These are phyloP conservation scores for Phymanthus crucifer DNA, from an alignment of 92 coral and sea anemone genomes.

Conservation along the genomic window DNA sequence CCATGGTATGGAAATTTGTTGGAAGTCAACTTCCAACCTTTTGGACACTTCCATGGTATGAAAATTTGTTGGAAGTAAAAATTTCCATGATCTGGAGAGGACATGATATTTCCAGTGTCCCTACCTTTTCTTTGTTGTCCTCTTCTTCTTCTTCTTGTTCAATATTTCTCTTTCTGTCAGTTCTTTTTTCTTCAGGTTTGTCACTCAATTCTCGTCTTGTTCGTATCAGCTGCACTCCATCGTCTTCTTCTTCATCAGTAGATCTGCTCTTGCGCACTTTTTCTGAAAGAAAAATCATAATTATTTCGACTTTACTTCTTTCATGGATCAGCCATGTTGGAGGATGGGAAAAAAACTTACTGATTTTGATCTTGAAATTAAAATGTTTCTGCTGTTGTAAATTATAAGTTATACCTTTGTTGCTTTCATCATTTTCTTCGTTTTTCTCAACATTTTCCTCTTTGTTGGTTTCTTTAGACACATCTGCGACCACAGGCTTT, in stretches of 20 bases:
- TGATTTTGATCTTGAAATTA: too few relatives aligned
- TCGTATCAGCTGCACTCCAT: not conserved
- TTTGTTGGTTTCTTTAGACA: not conserved
- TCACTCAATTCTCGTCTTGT: constrained; percentile 22
- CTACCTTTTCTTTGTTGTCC: constrained; percentile 55
- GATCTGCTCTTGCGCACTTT: constrained; percentile 21
- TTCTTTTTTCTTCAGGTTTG: constrained; percentile 53
- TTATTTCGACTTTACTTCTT: not conserved
- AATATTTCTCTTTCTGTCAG: constrained; percentile 50
- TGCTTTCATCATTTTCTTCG: constrained; percentile 19
- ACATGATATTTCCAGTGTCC: not conserved
- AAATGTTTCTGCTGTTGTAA: not conserved
- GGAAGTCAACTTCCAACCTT: too few relatives aligned
- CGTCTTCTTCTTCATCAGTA: constrained; percentile 4
- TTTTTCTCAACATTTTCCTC: constrained; percentile 26
- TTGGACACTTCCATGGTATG: too few relatives aligned
- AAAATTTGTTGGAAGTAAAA: too few relatives aligned
- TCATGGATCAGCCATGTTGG: not conserved
- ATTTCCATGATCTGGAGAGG: too few relatives aligned
- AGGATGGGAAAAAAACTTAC: not conserved
- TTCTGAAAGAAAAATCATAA: not conserved
- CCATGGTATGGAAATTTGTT: too few relatives aligned
- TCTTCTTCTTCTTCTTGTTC: constrained; percentile 57
- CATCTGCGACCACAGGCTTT: constrained; percentile 27
- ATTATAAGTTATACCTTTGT: constrained; percentile 27